These are phyloP conservation scores for Patagioenas fasciata DNA, from an alignment of 2,113 vertebrate species.

Conservation along the genomic window DNA sequence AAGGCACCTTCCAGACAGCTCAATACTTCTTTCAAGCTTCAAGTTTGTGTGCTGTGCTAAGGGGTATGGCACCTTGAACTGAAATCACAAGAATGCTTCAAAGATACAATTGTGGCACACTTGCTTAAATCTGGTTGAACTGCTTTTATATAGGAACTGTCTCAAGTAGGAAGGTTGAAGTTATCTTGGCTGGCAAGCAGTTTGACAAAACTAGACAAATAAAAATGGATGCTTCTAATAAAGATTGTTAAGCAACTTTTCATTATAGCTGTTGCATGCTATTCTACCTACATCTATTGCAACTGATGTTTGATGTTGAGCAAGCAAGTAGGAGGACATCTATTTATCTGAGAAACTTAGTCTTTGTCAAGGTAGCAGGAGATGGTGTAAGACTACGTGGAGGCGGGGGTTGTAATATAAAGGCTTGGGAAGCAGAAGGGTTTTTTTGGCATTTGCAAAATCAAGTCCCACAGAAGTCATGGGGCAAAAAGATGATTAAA, in stretches of 20 bases:
- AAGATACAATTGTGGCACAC: not conserved
- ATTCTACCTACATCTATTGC: not conserved
- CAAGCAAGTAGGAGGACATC: not conserved
- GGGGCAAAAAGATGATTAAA: not conserved
- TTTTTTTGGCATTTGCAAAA: not conserved
- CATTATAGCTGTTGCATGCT: not conserved
- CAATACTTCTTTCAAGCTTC: accelerated
- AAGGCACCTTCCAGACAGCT: not conserved
- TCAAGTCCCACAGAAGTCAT: not conserved
- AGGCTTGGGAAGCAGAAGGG: not conserved
- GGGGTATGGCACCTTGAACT: not conserved
- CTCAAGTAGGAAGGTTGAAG: not conserved
- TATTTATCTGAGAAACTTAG: not conserved
- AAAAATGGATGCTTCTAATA: not conserved
- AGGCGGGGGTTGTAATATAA: not conserved
- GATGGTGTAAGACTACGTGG: not conserved
- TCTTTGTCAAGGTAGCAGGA: not conserved
- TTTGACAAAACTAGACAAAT: not conserved
- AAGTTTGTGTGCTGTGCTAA: not conserved
- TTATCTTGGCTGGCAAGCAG: not conserved
- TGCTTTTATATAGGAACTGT: not conserved
- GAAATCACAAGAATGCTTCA: accelerated
- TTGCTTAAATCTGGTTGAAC: not conserved
- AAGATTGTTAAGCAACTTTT: not conserved
- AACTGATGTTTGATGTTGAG: slow-evolving; percentile 7